These are phyloP conservation scores for Autographa pulchrina DNA, from an alignment of 2,888 invertebrate species.

Conservation along the genomic window DNA sequence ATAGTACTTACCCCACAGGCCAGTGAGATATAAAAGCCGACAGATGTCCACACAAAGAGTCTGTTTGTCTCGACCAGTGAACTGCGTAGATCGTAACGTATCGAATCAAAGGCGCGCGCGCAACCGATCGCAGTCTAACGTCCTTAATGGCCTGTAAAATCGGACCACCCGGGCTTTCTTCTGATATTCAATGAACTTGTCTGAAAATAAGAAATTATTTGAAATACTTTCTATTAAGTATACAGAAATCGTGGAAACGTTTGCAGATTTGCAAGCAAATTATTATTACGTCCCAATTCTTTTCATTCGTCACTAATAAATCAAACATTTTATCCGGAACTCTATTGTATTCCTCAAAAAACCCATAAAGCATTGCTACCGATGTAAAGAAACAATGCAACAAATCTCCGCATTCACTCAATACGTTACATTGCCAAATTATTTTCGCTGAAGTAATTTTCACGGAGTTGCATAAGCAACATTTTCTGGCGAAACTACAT, in stretches of 20 bases:
- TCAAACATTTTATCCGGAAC: neutral
- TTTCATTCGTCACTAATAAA: neutral
- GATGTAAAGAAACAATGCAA: conserved; percentile 15
- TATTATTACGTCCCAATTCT: neutral
- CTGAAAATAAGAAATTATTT: conserved; percentile 33
- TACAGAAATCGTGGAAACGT: too few relatives aligned
- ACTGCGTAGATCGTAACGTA: conserved; percentile 62
- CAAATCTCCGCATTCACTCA: conserved; percentile 23
- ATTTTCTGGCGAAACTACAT: conserved; percentile 33
- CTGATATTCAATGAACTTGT: conserved; percentile 44
- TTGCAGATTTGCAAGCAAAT: neutral
- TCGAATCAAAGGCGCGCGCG: conserved; percentile 59
- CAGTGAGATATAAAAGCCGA: conserved; percentile 41
- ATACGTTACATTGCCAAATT: conserved; percentile 33
- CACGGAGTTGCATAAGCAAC: conserved; percentile 21
- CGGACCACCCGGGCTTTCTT: conserved; percentile 69
- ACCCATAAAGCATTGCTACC: neutral
- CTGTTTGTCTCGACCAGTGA: conserved; percentile 58
- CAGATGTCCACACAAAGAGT: conserved; percentile 61
- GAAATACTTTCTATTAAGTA: too few relatives aligned
- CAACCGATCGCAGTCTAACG: conserved; percentile 49
- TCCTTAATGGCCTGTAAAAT: conserved; percentile 69
- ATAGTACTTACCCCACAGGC: conserved; percentile 37
- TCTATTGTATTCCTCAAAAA: neutral
- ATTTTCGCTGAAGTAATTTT: conserved; percentile 38